Evolutionary conservation across 2,888 invertebrate species (phyloP).

Genomic region (Aleiodes alternator): DNA sequence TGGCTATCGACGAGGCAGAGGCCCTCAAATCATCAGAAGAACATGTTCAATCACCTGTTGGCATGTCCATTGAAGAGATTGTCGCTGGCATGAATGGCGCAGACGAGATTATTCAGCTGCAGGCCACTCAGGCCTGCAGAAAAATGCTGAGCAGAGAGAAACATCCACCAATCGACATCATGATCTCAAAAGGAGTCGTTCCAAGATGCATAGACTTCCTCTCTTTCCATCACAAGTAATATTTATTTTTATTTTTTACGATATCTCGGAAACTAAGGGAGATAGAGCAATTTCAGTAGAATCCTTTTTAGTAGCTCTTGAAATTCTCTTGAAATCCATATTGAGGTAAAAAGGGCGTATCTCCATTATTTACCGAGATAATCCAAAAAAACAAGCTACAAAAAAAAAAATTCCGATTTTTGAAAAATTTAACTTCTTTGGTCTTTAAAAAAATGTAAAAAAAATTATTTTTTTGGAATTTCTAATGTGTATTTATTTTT

Average conservation of each 20-base stretch:
- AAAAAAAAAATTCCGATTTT: not conserved
- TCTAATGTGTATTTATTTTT: not conserved
- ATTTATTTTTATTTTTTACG: not conserved
- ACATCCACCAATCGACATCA: slow-evolving; percentile 92
- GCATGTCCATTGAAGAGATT: slow-evolving; percentile 84
- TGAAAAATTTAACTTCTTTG: no score
- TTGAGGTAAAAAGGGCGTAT: not conserved
- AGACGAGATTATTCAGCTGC: slow-evolving; percentile 81
- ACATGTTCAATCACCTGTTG: slow-evolving; percentile 70
- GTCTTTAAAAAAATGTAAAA: no score
- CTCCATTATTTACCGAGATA: no score
- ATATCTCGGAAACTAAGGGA: no score
- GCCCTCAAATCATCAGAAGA: slow-evolving; percentile 75
- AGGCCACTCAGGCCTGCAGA: slow-evolving; percentile 88
- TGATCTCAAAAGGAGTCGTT: slow-evolving; percentile 90
- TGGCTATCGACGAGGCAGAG: slow-evolving; percentile 78
- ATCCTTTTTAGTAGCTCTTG: not conserved
- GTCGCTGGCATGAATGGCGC: slow-evolving; percentile 82
- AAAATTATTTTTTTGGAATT: no score
- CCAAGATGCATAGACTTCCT: slow-evolving; percentile 89
- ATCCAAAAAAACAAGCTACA: not conserved
- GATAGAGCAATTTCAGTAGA: no score
- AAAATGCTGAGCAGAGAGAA: slow-evolving; percentile 92
- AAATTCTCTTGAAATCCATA: not conserved
- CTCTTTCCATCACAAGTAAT: slow-evolving; percentile 82